These are phyloP conservation scores for Caerostris extrusa DNA, from an alignment of 1,140 invertebrate genomes.

Conservation along the genomic window DNA sequence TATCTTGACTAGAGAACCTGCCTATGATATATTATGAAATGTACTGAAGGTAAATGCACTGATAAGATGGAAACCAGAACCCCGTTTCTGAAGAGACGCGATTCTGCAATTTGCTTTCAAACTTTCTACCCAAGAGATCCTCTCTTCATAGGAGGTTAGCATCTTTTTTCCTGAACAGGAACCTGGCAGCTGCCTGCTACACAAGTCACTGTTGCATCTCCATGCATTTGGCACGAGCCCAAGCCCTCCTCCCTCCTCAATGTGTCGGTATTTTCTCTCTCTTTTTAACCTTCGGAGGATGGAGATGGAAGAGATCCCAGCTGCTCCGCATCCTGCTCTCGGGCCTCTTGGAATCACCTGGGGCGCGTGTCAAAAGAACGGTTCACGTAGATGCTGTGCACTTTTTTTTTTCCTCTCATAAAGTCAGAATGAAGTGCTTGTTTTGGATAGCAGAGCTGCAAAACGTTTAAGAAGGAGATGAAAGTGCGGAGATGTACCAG, in stretches of 20 bases:
- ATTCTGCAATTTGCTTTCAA: not conserved
- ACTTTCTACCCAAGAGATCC: conserved; percentile 26
- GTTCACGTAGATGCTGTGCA: conserved; percentile 52
- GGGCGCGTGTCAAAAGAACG: conserved; percentile 55
- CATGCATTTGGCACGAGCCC: conserved; percentile 71
- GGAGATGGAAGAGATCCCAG: conserved; percentile 74
- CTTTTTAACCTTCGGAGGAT: conserved; percentile 71
- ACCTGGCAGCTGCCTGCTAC: conserved; percentile 51
- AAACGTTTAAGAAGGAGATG: not conserved
- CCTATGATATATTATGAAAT: not conserved
- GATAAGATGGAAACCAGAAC: not conserved
- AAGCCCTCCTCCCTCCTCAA: conserved; percentile 63
- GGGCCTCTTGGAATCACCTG: conserved; percentile 73
- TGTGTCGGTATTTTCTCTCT: conserved; percentile 64
- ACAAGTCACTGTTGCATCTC: conserved; percentile 69
- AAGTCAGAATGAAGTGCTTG: not conserved
- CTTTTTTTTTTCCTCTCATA: not conserved
- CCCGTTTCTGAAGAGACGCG: not conserved
- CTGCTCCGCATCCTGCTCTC: conserved; percentile 71
- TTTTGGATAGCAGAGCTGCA: not conserved
- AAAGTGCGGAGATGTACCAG: not conserved
- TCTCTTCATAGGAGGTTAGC: not conserved
- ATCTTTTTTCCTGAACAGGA: not conserved
- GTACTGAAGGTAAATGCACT: conserved; percentile 10
- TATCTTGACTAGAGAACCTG: not conserved